phyloP scores from a whole-genome alignment of 2,888 invertebrate species.

The Xylota segnis region DNA sequence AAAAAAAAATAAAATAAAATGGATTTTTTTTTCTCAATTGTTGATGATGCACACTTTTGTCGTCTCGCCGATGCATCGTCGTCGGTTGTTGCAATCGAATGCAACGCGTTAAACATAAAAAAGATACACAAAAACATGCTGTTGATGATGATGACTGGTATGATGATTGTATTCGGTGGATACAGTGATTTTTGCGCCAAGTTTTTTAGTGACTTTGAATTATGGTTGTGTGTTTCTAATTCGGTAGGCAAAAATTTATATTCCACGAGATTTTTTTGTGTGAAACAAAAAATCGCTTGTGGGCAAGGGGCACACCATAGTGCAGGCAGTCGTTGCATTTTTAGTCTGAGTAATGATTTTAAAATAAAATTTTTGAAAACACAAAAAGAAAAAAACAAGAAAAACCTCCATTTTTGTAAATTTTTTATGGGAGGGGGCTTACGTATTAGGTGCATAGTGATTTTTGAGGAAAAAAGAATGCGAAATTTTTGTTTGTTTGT shows the following conservation, averaged over 20 bases:
- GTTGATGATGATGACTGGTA: slow-evolving; percentile 64
- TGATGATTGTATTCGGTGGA: slow-evolving; percentile 57
- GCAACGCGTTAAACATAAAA: slow-evolving; percentile 35
- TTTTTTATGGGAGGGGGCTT: slow-evolving; percentile 30
- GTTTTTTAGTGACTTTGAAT: slow-evolving; percentile 76
- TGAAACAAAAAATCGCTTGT: slow-evolving; percentile 26
- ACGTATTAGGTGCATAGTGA: slow-evolving; percentile 8
- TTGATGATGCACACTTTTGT: slow-evolving; percentile 61
- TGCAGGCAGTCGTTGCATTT: slow-evolving; percentile 60
- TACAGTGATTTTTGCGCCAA: slow-evolving; percentile 68
- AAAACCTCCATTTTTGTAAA: slow-evolving; percentile 34
- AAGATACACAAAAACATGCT: slow-evolving; percentile 20
- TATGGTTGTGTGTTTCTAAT: slow-evolving; percentile 63
- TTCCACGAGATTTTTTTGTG: slow-evolving; percentile 62
- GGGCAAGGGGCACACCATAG: slow-evolving; percentile 2
- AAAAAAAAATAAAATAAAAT: slow-evolving; percentile 11
- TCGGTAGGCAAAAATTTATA: slow-evolving; percentile 55
- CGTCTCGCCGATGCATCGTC: neutral
- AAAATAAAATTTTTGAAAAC: slow-evolving; percentile 60
- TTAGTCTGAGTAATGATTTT: slow-evolving; percentile 67
- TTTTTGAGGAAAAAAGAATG: slow-evolving; percentile 54
- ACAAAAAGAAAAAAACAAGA: slow-evolving; percentile 19
- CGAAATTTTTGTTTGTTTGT: slow-evolving; percentile 50
- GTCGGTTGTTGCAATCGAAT: slow-evolving; percentile 54
- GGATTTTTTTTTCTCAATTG: slow-evolving; percentile 18